phyloP scores from a whole-genome alignment of 1,140 invertebrate species.

The Drepana arcuata region DNA sequence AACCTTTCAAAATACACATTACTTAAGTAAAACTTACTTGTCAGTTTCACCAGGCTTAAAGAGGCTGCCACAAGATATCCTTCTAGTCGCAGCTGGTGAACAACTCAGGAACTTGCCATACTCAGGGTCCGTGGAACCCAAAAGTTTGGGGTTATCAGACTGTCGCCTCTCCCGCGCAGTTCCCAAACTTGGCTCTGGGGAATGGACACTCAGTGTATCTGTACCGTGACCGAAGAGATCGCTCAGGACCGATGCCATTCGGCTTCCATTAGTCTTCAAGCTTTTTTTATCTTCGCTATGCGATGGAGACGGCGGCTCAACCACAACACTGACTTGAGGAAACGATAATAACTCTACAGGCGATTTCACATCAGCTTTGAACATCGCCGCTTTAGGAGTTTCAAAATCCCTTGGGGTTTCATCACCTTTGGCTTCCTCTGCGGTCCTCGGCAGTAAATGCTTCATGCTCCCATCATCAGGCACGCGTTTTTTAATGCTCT shows the following conservation, averaged over 20 bases:
- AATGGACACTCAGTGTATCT: conserved; percentile 52
- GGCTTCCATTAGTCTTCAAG: conserved; percentile 41
- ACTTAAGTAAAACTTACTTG: conserved; percentile 73
- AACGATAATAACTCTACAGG: conserved; percentile 35
- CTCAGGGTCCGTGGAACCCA: conserved; percentile 72
- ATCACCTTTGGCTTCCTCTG: conserved; percentile 30
- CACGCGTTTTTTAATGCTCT: conserved; percentile 54
- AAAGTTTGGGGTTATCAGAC: conserved; percentile 74
- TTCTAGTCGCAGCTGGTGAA: conserved; percentile 82
- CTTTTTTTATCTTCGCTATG: conserved; percentile 67
- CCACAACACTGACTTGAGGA: conserved; percentile 78
- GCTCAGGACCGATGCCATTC: conserved; percentile 61
- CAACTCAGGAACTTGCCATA: conserved; percentile 74
- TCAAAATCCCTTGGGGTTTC: conserved; percentile 17
- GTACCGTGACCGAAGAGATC: conserved; percentile 59
- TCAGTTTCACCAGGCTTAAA: conserved; percentile 77
- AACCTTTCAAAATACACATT: too few relatives aligned
- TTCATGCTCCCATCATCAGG: conserved; percentile 37
- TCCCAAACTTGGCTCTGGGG: conserved; percentile 57
- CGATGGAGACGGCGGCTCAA: conserved; percentile 79
- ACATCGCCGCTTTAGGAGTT: conserved; percentile 4
- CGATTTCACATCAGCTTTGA: conserved; percentile 15
- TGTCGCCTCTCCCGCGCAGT: conserved; percentile 55
- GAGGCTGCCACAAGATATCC: conserved; percentile 85
- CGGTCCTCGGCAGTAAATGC: conserved; percentile 44